Evolutionary conservation across 2,113 vertebrate genomes (phyloP), one percentile per base, ranked within the genome.

Genomic region (Myrmecophaga tridactyla): DNA sequence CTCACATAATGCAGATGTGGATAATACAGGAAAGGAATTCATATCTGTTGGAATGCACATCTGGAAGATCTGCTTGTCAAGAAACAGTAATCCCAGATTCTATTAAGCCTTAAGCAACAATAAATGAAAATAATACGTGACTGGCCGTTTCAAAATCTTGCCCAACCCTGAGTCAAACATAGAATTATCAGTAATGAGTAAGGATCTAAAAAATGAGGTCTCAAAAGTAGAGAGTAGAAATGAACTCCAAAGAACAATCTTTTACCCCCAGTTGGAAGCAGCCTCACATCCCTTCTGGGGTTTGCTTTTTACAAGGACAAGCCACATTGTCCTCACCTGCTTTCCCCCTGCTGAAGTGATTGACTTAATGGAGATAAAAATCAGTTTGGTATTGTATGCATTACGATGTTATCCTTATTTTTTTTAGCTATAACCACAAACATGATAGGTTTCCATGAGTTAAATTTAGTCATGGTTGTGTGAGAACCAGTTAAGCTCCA

Each of bases 131-230:
- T 39, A 84, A 89, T 70, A 53, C 53, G 51, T 39, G 29, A 8
- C 34, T 97, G 60, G 62, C 62, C 77, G 77, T 76, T 81, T 89
- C 29, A 76, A 89, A 88, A 81, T 31, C 51, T 31, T 81, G 36
- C 51, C 39, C 67, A 92, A 86, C 48, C 9, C 36, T 51, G 48
- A 43, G 46, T 85, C 56, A 73, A 82, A 46, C 56, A 29, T 2
- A 87, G 48, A 94, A 58, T 82, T 65, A 65, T n/a, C 88, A 72
- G 20, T 56, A 46, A 85, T 70, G 23, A 88, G 58, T 73, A 69
- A 56, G 62, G 90, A 88, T 51, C 58, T 36, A 70, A 93, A 34
- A 91, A 78, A 88, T 85, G 53, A 93, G 72, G 14, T 72, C 93
- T 72, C 70, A 78, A 60, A 83, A 75, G 65, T 62, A 41, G 13